Conservation (phyloP, 37 sponge, comb jelly and placozoan species). For the Chondrilla cf. caribensis region DNA sequence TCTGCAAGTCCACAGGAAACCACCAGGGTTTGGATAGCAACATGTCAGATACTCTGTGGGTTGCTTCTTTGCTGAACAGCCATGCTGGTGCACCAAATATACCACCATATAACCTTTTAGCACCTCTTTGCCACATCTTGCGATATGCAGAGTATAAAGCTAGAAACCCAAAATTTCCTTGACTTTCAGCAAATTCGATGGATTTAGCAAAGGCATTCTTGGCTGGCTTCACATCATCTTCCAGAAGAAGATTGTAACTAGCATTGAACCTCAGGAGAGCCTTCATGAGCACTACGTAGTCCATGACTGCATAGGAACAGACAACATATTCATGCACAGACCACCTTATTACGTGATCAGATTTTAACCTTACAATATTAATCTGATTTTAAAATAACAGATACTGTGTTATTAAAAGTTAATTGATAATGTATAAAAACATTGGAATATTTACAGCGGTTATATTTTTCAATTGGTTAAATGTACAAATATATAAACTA, state of each 20-base stretch:
- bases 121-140: neutral
- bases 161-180: neutral
- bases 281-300: constrained; percentile 25
- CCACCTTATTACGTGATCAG: no score
- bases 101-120: neutral
- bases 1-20: constrained; percentile 23
- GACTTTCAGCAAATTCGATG: neutral
- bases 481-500: no score
- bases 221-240: constrained; percentile 37
- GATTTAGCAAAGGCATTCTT: constrained; percentile 17
- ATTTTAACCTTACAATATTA: no score
- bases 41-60: neutral
- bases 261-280: neutral
- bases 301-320: no score
- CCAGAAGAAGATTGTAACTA: constrained; percentile 13
- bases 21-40: neutral
- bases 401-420: no score
- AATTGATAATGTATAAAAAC: no score
- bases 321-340: no score
- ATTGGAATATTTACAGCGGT: no score
- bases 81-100: neutral
- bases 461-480: no score
- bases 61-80: neutral
- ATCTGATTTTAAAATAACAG: no score
- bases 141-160: neutral